These are phyloP conservation scores for Tholera decimalis DNA, from an alignment of 2,888 invertebrate genomes.

Conservation along the genomic window DNA sequence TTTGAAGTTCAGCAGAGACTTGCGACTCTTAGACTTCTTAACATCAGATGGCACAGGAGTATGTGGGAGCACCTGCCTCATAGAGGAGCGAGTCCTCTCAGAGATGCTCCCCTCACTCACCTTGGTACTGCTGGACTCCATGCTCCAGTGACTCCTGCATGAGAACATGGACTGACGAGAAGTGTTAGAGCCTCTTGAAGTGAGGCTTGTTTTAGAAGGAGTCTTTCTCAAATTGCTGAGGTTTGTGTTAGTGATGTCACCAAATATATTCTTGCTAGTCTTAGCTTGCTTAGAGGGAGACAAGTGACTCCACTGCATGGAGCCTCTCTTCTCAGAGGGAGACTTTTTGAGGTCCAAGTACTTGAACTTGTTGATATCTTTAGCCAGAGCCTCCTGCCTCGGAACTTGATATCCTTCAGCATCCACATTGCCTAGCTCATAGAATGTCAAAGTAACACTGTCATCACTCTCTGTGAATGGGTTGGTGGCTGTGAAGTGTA, in stretches of 20 bases:
- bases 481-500: constrained; percentile 86
- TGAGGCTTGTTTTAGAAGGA: constrained; percentile 85
- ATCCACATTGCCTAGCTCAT: constrained; percentile 84
- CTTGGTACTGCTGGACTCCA: constrained; percentile 74
- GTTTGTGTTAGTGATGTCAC: constrained; percentile 84
- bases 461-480: constrained; percentile 89
- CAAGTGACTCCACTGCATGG: constrained; percentile 80
- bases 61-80: constrained; percentile 73
- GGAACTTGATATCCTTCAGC: constrained; percentile 75
- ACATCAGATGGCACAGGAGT: constrained; percentile 79
- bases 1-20: constrained; percentile 87
- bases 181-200: constrained; percentile 78
- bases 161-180: constrained; percentile 80
- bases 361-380: constrained; percentile 86
- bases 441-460: constrained; percentile 88
- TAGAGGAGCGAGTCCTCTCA: constrained; percentile 74
- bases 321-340: constrained; percentile 81
- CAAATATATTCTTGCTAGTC: constrained; percentile 75
- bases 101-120: constrained; percentile 74
- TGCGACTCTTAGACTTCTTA: constrained; percentile 83
- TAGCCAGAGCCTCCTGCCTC: constrained; percentile 65
- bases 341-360: constrained; percentile 84
- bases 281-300: constrained; percentile 87
- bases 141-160: constrained; percentile 79
- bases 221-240: constrained; percentile 80